Base-by-base conservation (phyloP, 1,140 invertebrate species). In the Prorops nasuta region DNA sequence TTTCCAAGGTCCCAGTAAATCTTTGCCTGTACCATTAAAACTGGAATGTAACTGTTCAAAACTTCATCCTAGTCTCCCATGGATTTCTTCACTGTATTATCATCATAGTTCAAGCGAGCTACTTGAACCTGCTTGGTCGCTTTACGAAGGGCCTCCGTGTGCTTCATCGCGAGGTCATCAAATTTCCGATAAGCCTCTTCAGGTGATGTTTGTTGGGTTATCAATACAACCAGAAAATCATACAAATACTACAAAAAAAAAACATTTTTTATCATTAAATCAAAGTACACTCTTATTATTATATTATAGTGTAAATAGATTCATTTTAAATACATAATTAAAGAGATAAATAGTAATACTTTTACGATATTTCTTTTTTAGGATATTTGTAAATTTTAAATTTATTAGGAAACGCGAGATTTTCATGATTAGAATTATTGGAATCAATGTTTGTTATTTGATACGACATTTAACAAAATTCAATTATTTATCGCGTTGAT, bases 1-100 rank as follows among this genome's bases (percentile, higher is more conserved):
- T 98, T 95, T 69, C 96, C 93, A 65, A 93, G 82, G 49, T 98
- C 95, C 97, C 97, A 99, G 66, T 96, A 97, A 56, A 99, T 97
- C 83, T 97, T 98, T 0, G 96, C 96, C 76, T 99, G 96, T 2
- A 95, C 93, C 96, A 99, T 98, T 8, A 99, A 81, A 10, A 98
- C 92, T 0, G 97, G 96, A 49, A 98, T 83, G 56, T 87, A 94
- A 80, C 86, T 85, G 64, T 94, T 92, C 42, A 97, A 75, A 9
- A 90, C 89, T 60, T 95, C 91, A 72, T 98, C 94, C 67, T 97
- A 97, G 69, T 97, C 94, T 62, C 90, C 87, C 0, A 97, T 87
- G 12, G 91, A 88, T 77, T 87, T 90, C 69, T 95, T 94, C 0
- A 96, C 86, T 37, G 89, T 84, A 57, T 90, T 89, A 60, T 95